Evolutionary conservation across 35 echinoderm and acorn worm genomes (phyloP).

Genomic region (Eucidaris tribuloides): DNA sequence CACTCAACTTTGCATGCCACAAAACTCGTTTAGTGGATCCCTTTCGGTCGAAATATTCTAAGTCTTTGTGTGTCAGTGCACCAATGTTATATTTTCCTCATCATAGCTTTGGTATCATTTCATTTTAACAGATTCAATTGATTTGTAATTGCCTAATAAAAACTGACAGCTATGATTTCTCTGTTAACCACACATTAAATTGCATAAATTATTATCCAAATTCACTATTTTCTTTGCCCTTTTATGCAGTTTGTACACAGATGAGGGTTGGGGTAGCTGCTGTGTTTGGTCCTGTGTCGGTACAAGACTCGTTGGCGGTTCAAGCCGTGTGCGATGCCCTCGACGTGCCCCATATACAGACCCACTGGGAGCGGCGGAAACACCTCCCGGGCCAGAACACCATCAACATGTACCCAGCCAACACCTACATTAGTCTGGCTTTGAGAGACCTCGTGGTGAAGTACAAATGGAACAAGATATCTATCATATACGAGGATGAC

Average conservation of each 20-base stretch:
- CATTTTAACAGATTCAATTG: too few relatives aligned
- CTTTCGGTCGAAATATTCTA: too few relatives aligned
- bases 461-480: constrained; percentile 37
- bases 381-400: not conserved
- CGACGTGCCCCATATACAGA: constrained; percentile 37
- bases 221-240: too few relatives aligned
- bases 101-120: too few relatives aligned
- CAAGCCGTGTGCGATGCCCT: constrained; percentile 31
- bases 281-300: constrained; percentile 34
- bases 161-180: too few relatives aligned
- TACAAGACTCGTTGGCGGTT: constrained; percentile 20
- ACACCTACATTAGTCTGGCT: not conserved
- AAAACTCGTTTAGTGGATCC: too few relatives aligned
- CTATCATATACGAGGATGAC: constrained; percentile 46
- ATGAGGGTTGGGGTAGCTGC: constrained; percentile 35
- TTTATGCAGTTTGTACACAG: constrained; percentile 22
- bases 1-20: too few relatives aligned
- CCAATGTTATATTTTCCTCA: too few relatives aligned
- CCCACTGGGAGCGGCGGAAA: constrained; percentile 27
- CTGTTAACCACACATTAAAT: too few relatives aligned
- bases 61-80: too few relatives aligned
- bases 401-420: constrained; percentile 40
- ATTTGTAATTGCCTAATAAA: too few relatives aligned
- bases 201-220: too few relatives aligned
- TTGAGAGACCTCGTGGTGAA: not conserved